Evolutionary conservation across 2,113 vertebrate species (phyloP).

Genomic region (Gnathonemus echidnorhynchus): DNA sequence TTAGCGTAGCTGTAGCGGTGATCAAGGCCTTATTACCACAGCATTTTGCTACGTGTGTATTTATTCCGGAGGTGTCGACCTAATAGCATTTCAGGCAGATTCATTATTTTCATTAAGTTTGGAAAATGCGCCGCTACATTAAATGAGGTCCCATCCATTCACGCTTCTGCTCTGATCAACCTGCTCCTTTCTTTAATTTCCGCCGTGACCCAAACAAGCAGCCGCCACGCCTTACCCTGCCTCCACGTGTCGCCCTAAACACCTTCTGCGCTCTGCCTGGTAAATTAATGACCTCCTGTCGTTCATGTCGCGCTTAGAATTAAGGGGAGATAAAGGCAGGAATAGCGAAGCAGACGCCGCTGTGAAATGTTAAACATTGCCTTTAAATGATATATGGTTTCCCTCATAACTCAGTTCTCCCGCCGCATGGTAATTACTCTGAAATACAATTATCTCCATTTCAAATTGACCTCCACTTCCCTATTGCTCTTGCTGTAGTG

Average conservation of each 20-base stretch:
- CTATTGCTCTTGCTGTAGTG: neutral
- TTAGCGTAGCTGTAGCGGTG: neutral
- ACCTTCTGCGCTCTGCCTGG: neutral
- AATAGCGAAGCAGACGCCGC: neutral
- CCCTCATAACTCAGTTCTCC: neutral
- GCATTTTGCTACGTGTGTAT: neutral
- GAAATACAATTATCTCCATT: constrained; percentile 1
- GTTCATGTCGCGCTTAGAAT: neutral
- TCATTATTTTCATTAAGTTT: constrained; percentile 15
- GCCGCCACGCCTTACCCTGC: neutral
- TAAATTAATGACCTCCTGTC: neutral
- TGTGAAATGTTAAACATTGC: neutral
- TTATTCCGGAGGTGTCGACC: neutral
- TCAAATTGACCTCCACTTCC: neutral
- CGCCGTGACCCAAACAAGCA: neutral
- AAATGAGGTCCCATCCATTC: neutral
- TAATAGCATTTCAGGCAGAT: constrained; percentile 8
- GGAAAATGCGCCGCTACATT: neutral
- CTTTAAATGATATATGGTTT: neutral
- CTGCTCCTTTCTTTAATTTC: neutral
- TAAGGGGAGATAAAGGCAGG: neutral
- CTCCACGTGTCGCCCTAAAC: neutral
- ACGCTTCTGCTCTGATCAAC: neutral
- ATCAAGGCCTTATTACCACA: neutral
- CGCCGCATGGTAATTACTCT: constrained; percentile 2